phyloP scores from a whole-genome alignment of 2,113 vertebrate genomes.

The Colistium nudipinnis region DNA sequence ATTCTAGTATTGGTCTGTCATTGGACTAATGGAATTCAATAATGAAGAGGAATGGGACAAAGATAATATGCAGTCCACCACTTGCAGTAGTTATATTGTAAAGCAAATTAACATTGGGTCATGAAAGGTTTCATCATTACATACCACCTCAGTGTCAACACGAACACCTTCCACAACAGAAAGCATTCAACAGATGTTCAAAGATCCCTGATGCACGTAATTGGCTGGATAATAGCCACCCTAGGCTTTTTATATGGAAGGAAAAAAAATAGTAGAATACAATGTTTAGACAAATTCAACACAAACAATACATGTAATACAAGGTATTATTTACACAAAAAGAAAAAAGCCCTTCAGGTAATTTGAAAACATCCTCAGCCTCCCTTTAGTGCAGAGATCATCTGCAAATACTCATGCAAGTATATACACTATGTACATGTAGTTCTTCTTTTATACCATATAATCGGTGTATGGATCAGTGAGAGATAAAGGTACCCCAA shows the following conservation, averaged over 20 bases:
- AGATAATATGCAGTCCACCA: constrained; percentile 4
- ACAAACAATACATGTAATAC: constrained; percentile 23
- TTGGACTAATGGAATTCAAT: background rate
- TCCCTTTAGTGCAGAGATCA: constrained; percentile 2
- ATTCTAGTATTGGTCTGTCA: background rate
- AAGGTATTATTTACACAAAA: constrained; percentile 17
- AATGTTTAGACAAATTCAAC: constrained; percentile 23
- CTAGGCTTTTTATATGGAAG: constrained; percentile 9
- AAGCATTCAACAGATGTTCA: constrained; percentile 39
- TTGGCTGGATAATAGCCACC: constrained; percentile 25
- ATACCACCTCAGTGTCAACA: constrained; percentile 9
- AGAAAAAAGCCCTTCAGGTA: constrained; percentile 21
- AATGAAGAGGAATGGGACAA: constrained; percentile 2
- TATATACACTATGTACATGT: background rate
- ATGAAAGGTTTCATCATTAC: constrained; percentile 10
- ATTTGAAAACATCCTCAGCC: background rate
- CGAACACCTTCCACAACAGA: constrained; percentile 23
- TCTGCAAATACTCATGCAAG: constrained; percentile 2
- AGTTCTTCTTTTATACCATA: constrained; percentile 1
- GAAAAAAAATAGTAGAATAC: constrained; percentile 1
- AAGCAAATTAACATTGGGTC: background rate
- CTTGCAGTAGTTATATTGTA: background rate
- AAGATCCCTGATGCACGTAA: constrained; percentile 40
- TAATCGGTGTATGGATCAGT: constrained; percentile 16
- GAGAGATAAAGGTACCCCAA: background rate